A percentile compares a stretch with the other conserved stretches of the same genome.
Evolutionary conservation across 2,888 invertebrate genomes (phyloP).

Genomic region (Platycheirus rosarum): DNA sequence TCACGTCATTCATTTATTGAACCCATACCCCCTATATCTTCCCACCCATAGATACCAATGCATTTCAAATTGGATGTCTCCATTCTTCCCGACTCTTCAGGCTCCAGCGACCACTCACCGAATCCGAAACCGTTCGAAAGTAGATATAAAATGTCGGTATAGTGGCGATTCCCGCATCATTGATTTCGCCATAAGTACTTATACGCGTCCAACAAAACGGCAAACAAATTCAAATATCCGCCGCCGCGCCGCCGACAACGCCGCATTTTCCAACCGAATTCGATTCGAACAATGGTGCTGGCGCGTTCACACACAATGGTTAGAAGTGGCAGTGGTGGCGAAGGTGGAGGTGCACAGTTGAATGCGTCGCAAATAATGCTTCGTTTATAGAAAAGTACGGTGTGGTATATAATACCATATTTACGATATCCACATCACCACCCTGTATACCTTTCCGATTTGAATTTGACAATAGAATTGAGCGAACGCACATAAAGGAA

Average conservation of each 20-base stretch:
- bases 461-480: conserved; percentile 52
- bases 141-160: conserved; percentile 34
- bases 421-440: conserved; percentile 70
- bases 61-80: conserved; percentile 41
- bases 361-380: conserved; percentile 67
- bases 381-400: conserved; percentile 36
- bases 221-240: conserved; percentile 74
- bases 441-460: conserved; percentile 41
- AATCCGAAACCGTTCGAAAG: conserved; percentile 52
- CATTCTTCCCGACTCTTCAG: conserved; percentile 47
- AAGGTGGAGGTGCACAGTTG: conserved; percentile 67
- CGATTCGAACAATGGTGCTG: conserved; percentile 60
- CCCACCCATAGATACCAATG: background rate
- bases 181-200: conserved; percentile 66
- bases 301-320: conserved; percentile 71
- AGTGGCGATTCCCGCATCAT: conserved; percentile 74
- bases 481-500: background rate
- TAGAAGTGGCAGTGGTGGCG: conserved; percentile 28
- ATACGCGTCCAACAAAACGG: conserved; percentile 65
- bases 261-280: conserved; percentile 47
- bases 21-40: background rate
- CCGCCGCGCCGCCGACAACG: conserved; percentile 3
- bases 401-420: conserved; percentile 39
- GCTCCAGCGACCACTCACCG: conserved; percentile 57
- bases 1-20: conserved; percentile 70